Conservation (phyloP, 2,888 invertebrate genomes). For the Camponotus fellah region DNA sequence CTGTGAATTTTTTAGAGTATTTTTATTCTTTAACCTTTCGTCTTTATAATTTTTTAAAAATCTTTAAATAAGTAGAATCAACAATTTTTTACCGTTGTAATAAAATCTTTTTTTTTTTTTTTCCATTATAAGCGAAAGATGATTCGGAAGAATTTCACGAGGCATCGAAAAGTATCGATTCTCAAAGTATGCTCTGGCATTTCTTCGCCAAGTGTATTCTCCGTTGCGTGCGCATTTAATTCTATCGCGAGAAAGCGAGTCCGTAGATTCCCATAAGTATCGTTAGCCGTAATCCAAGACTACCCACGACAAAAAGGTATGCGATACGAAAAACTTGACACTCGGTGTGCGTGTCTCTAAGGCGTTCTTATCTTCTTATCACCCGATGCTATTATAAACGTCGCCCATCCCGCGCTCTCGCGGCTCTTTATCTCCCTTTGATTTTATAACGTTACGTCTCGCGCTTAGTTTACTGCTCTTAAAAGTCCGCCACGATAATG, state of each 20-base stretch:
- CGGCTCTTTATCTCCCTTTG: slow-evolving; percentile 49
- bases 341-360: slow-evolving; percentile 56
- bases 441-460: slow-evolving; percentile 32
- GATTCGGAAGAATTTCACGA: slow-evolving; percentile 26
- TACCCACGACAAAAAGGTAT: slow-evolving; percentile 47
- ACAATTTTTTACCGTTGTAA: neutral
- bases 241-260: slow-evolving; percentile 31
- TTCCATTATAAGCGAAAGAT: neutral
- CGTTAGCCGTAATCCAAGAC: slow-evolving; percentile 65
- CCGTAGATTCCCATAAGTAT: slow-evolving; percentile 62
- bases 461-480: slow-evolving; percentile 25
- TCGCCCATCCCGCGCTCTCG: slow-evolving; percentile 32
- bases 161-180: neutral
- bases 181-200: too few relatives aligned
- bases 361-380: slow-evolving; percentile 67
- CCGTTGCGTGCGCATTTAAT: slow-evolving; percentile 25
- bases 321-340: slow-evolving; percentile 70
- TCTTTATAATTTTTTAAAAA: neutral
- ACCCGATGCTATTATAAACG: slow-evolving; percentile 40
- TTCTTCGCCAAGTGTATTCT: slow-evolving; percentile 28
- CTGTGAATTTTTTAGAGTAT: neutral
- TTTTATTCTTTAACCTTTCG: neutral
- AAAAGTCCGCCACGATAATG: slow-evolving; percentile 46
- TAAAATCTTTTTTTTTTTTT: neutral
- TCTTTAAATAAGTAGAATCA: neutral